Evolutionary conservation across 2,888 invertebrate species (phyloP), one percentile per base, ranked within the genome.

Genomic region (Lasioglossum vierecki): DNA sequence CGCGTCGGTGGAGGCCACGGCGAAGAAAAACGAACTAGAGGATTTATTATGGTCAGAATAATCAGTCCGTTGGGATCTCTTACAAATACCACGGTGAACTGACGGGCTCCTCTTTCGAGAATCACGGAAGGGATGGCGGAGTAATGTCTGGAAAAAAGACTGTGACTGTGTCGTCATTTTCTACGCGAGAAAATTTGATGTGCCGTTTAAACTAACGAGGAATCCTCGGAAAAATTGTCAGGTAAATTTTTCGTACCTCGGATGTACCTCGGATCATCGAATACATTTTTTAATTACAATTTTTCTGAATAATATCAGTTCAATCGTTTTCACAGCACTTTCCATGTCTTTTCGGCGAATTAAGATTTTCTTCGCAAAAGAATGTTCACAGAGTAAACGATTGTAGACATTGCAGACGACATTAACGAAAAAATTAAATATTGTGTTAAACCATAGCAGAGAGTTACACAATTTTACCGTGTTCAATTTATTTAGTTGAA

Each of bases 21-120:
- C 22, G 63, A 85, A 78, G 90, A 87, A 87, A 87, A 88, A 87
- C 82, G 77, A 63, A 82, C 49, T 39, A 66, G 80, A 82, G 79
- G 82, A 90, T 88, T 90, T 86, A 89, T 85, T 89, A 89, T 83
- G 87, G 88, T 88, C 83, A 76, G 87, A 86, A 89, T 89, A 84
- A 85, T 85, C 85, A 84, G 85, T 68, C 85, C 85, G 75, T 30
- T 30, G 84, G 84, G 84, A 84, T 85, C 85, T 85, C 75, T 84
- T 84, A 77, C 85, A 83, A 85, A 85, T 80, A 85, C 74, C 68
- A 15, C 63, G 68, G 79, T 8, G 68, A 41, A 85, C 53, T 39
- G 68, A 74, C 66, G 68, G 60, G 63, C 70, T 49, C n/a, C 76
- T 2, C 11, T 49, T 11, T 57, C 41, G 76, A 9, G 60, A 30